Conservation (phyloP, 2,797 vertebrate species). For the Mustela erminea region DNA sequence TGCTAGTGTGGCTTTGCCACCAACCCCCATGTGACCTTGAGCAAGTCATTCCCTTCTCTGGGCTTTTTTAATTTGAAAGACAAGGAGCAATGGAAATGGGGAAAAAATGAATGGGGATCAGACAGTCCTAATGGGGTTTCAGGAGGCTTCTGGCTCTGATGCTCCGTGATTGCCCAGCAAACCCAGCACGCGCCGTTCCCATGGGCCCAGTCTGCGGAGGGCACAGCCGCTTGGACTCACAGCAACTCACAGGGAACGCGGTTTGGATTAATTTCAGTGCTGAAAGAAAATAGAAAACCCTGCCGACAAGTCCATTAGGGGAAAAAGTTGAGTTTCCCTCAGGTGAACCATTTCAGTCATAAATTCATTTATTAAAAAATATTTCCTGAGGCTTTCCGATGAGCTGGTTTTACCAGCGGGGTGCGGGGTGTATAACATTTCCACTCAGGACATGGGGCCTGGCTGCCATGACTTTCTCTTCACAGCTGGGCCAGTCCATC, state of each 20-base stretch:
- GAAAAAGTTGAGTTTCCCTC: not conserved
- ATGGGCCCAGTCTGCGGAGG: fast-evolving
- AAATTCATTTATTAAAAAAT: not conserved
- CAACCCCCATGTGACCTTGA: not conserved
- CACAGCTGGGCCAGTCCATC: not conserved
- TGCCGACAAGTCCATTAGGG: not conserved
- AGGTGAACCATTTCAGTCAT: not conserved
- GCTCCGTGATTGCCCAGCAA: not conserved
- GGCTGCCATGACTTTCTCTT: not conserved
- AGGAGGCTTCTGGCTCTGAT: not conserved
- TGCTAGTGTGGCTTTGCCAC: not conserved
- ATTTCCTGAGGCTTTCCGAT: not conserved
- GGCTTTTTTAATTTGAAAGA: not conserved
- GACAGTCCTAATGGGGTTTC: not conserved
- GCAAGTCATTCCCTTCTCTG: not conserved
- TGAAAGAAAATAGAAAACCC: conserved; percentile 15
- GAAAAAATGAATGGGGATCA: not conserved
- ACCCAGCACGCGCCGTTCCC: not conserved
- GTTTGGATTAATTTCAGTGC: not conserved
- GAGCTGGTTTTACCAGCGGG: not conserved
- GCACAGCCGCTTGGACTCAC: not conserved
- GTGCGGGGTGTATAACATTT: not conserved
- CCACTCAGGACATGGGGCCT: not conserved
- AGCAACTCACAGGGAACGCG: not conserved
- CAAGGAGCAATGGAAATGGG: not conserved